phyloP scores from a whole-genome alignment of 2,888 invertebrate species.

The Pecten maximus region DNA sequence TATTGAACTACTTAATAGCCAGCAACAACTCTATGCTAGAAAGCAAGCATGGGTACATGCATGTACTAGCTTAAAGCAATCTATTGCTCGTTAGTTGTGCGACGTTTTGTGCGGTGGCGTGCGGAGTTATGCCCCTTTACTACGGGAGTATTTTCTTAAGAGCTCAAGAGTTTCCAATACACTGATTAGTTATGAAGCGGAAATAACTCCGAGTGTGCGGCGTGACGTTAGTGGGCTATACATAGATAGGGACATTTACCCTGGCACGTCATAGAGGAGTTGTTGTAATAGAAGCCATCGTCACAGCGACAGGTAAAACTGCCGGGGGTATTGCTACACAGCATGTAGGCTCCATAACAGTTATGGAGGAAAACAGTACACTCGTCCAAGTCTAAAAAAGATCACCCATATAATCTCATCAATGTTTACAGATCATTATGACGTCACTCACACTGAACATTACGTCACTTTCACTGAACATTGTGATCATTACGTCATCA shows the following conservation, averaged over 20 bases:
- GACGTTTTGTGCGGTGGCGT: too few relatives aligned
- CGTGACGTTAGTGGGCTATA: conserved; percentile 27
- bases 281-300: conserved; percentile 67
- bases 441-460: too few relatives aligned
- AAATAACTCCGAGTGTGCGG: not conserved
- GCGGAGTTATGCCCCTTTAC: too few relatives aligned
- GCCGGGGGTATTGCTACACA: conserved; percentile 88
- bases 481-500: too few relatives aligned
- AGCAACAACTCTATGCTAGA: too few relatives aligned
- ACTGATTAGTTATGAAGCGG: not conserved
- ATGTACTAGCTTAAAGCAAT: too few relatives aligned
- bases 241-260: conserved; percentile 61
- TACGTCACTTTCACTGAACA: too few relatives aligned
- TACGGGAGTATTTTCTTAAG: too few relatives aligned
- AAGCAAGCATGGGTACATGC: too few relatives aligned
- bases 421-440: too few relatives aligned
- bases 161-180: not conserved
- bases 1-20: too few relatives aligned
- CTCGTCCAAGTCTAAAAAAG: conserved; percentile 81
- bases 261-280: conserved; percentile 66
- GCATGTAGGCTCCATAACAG: conserved; percentile 87
- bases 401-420: conserved; percentile 1
- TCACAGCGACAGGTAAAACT: conserved; percentile 84
- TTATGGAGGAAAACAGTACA: conserved; percentile 84
- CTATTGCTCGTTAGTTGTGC: too few relatives aligned